Conservation (phyloP, 2,888 invertebrate species). For the Morpho helenor region DNA sequence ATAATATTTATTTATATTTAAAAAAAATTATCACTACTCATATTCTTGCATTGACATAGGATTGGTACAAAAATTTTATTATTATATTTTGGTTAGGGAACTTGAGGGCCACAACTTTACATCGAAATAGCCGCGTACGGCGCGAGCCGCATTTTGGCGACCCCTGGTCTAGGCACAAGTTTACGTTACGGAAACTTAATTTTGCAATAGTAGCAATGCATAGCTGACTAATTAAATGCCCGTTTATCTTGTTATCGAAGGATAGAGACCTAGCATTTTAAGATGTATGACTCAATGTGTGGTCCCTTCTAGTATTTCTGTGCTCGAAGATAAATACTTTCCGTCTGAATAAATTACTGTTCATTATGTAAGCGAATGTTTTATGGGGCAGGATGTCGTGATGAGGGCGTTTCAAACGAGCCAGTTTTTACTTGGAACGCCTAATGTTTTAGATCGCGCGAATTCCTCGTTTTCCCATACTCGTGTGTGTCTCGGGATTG, state of each 20-base stretch:
- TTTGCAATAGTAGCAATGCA: too few species aligned
- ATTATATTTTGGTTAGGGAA: neutral
- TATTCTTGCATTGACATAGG: too few species aligned
- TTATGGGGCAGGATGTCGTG: constrained; percentile 68
- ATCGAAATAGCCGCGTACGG: too few species aligned
- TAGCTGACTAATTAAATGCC: too few species aligned
- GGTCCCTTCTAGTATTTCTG: constrained; percentile 34
- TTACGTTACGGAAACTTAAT: too few species aligned
- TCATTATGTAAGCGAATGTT: constrained; percentile 58
- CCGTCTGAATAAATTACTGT: constrained; percentile 28
- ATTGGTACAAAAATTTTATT: too few species aligned
- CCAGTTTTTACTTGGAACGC: constrained; percentile 22
- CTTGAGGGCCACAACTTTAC: too few species aligned
- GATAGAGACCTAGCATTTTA: neutral
- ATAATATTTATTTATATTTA: too few species aligned
- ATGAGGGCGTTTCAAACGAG: constrained; percentile 46
- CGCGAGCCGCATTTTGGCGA: too few species aligned
- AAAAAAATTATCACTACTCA: too few species aligned
- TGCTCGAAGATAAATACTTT: constrained; percentile 25
- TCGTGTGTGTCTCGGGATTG: constrained; percentile 9
- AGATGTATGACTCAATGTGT: constrained; percentile 14
- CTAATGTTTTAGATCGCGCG: constrained; percentile 23
- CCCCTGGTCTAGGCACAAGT: too few species aligned
- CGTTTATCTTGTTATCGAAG: too few species aligned
- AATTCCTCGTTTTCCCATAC: constrained; percentile 22